Evolutionary conservation across 2,888 invertebrate species (phyloP), one percentile per base, ranked within the genome.

Genomic region (Protonemura montana): DNA sequence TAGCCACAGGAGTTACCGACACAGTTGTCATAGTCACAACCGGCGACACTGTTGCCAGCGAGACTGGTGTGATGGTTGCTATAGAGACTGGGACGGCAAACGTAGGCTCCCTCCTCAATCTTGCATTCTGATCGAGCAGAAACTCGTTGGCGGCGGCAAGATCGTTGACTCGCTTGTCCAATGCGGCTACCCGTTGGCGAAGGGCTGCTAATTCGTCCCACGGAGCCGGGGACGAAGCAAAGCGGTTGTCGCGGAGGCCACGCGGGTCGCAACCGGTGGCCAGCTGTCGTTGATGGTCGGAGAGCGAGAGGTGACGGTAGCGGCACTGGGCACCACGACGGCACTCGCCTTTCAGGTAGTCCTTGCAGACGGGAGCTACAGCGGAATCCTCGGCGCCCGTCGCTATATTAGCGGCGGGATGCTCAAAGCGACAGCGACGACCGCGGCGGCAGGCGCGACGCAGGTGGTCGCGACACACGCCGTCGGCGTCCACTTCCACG

Each of bases 121-220:
- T 94, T 29, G 96, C 95, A 91, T 96, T 96, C 91, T 96, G 96
- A 89, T 95, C 95, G 88, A 96, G 91, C 16, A 96, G 92, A 90
- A 96, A 96, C 90, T 96, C 96, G 90, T 96, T 96, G 10, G 96
- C 95, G 0, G 95, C 95, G 59, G 94, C 94, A 87, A 96, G 91
- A 90, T 95, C 95, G 42, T 93, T 93, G 26, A 95, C 94, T 92
- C 95, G 94, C 90, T 95, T 94, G 90, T 95, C 95, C 87, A 95
- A 90, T 89, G 95, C 95, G 82, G 94, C 94, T 83, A 96, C 93
- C 90, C 94, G 94, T 89, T 94, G 94, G 88, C 94, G 92, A 85
- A 96, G 90, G 88, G 95, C 90, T 85, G 92, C 92, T 89, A 95
- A 95, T 90, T 96, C 95, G 89, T 95, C 95, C 89, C 95, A 94